phyloP scores from a whole-genome alignment of 1,140 invertebrate species.

The Nasonia giraulti region DNA sequence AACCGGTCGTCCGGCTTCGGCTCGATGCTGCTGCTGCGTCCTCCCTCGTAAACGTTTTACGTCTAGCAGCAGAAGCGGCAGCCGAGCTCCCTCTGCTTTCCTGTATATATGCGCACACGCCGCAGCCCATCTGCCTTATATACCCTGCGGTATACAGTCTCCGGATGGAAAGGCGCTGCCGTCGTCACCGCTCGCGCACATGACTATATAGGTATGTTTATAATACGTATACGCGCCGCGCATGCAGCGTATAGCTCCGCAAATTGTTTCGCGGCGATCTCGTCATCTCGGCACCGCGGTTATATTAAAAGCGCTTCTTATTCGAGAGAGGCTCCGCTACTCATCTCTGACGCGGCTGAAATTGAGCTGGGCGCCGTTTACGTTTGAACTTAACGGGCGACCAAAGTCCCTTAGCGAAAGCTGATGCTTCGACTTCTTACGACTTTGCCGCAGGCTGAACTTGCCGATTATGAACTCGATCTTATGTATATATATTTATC shows the following conservation, averaged over 20 bases:
- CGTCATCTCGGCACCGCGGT: neutral
- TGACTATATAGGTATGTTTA: neutral
- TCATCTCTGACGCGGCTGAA: too few species aligned
- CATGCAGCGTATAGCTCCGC: neutral
- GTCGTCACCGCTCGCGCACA: too few species aligned
- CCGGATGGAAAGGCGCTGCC: neutral
- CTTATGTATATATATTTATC: too few species aligned
- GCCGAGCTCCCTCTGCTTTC: neutral
- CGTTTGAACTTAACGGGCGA: too few species aligned
- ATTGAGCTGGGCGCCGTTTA: too few species aligned
- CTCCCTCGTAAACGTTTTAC: constrained; percentile 54
- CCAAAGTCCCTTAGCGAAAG: too few species aligned
- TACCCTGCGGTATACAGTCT: neutral
- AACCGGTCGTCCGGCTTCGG: neutral
- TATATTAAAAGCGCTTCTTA: neutral
- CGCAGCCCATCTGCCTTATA: neutral
- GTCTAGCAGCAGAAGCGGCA: constrained; percentile 20
- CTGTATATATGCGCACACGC: neutral
- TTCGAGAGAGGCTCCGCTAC: too few species aligned
- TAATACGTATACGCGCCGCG: neutral
- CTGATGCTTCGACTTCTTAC: neutral
- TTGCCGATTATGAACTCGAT: too few species aligned
- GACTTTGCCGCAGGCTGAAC: neutral
- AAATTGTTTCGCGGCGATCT: constrained; percentile 7
- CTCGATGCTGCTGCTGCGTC: constrained; percentile 11